Percentiles rank a stretch among this genome's conserved stretches.
These are phyloP conservation scores for Circaetus cinerascens DNA, from an alignment of 2,113 vertebrate genomes.

Conservation along the genomic window DNA sequence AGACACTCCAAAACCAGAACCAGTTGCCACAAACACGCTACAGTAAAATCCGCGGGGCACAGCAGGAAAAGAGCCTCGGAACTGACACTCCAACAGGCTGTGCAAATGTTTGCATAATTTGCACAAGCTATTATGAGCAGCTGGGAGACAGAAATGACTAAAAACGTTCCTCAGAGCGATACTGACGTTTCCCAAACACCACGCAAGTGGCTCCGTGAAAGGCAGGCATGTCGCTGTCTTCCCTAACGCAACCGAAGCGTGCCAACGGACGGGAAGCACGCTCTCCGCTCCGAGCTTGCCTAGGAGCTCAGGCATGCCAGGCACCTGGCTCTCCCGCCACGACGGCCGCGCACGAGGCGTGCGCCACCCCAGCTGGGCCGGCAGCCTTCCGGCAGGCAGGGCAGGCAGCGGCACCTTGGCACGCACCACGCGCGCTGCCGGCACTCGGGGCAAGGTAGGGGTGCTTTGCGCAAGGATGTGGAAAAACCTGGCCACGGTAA, in stretches of 20 bases:
- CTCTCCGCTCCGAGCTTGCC: conserved; percentile 53
- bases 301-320: conserved; percentile 69
- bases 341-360: conserved; percentile 18
- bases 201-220: background rate
- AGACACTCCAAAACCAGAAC: background rate
- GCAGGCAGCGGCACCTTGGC: background rate
- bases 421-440: rapidly evolving
- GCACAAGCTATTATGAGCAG: background rate
- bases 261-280: conserved; percentile 18
- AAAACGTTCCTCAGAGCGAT: background rate
- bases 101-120: background rate
- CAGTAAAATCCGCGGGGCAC: background rate
- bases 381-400: conserved; percentile 14
- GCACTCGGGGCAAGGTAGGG: background rate
- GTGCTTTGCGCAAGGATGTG: background rate
- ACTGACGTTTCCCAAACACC: background rate
- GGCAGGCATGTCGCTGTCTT: conserved; percentile 24
- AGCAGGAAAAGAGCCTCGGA: background rate
- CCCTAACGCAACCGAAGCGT: background rate
- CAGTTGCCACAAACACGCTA: background rate
- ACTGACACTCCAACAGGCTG: background rate
- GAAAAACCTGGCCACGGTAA: background rate
- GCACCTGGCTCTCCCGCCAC: conserved; percentile 34
- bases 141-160: conserved; percentile 6
- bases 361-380: background rate